Conservation (phyloP, 2,888 invertebrate genomes). For the Amblyjoppa proteus region DNA sequence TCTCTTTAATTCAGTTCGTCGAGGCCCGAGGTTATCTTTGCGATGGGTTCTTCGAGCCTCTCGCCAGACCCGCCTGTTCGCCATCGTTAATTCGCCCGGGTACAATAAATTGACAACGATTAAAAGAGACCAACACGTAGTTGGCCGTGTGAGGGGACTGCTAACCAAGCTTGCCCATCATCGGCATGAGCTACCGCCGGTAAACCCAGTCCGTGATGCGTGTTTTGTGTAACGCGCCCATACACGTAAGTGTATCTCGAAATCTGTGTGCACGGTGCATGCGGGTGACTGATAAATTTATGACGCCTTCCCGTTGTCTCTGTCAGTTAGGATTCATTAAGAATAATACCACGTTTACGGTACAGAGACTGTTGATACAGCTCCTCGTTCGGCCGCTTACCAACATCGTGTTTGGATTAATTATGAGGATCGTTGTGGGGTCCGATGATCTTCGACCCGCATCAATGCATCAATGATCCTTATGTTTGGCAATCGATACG, state of each 20-base stretch:
- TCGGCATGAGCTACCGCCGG: not conserved
- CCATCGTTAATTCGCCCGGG: not conserved
- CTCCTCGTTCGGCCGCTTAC: slow-evolving; percentile 22
- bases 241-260: slow-evolving; percentile 34
- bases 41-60: too few species aligned
- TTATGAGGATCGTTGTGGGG: slow-evolving; percentile 34
- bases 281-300: slow-evolving; percentile 74
- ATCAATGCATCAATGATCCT: not conserved
- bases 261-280: slow-evolving; percentile 40
- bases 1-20: too few species aligned
- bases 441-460: slow-evolving; percentile 33
- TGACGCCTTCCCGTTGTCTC: slow-evolving; percentile 70
- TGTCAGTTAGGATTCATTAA: slow-evolving; percentile 69
- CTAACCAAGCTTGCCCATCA: not conserved
- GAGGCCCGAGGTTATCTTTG: too few species aligned
- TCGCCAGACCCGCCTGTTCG: too few species aligned
- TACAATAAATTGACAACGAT: not conserved
- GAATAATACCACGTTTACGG: slow-evolving; percentile 62
- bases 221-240: slow-evolving; percentile 11
- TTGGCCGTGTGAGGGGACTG: not conserved
- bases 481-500: slow-evolving; percentile 23
- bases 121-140: not conserved
- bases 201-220: not conserved
- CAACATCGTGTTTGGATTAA: slow-evolving; percentile 21
- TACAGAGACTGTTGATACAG: slow-evolving; percentile 6